phyloP scores from a whole-genome alignment of 2,888 invertebrate species.

The Papilio protenor region DNA sequence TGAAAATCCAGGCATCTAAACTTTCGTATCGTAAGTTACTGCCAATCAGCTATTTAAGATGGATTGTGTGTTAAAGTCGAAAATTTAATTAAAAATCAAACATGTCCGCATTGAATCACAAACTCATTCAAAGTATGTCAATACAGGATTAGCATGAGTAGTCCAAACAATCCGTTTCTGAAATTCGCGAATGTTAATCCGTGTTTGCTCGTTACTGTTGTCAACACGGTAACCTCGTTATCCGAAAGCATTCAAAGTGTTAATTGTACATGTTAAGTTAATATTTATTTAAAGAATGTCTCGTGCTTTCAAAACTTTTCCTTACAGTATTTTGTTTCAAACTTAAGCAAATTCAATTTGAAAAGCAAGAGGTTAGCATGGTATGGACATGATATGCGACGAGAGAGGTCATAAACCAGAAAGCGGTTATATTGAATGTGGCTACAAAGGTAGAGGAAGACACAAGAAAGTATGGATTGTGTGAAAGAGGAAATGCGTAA shows the following conservation, averaged over 20 bases:
- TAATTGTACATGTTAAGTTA: background rate
- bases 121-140: background rate
- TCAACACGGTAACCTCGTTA: constrained; percentile 5
- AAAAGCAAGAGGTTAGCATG: too few species aligned
- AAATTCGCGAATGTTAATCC: background rate
- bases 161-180: background rate
- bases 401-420: too few species aligned
- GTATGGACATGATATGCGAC: too few species aligned
- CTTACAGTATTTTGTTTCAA: too few species aligned
- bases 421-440: too few species aligned
- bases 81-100: background rate
- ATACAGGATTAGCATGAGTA: background rate
- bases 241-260: constrained; percentile 8
- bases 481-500: too few species aligned
- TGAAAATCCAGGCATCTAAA: too few species aligned
- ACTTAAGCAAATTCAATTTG: too few species aligned
- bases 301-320: background rate
- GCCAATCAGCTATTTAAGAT: background rate
- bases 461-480: too few species aligned
- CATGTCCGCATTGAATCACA: too few species aligned
- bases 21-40: background rate
- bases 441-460: too few species aligned
- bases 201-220: background rate
- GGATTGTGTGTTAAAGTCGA: background rate
- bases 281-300: background rate